phyloP scores from a whole-genome alignment of 1,140 invertebrate genomes.

The Elysia chlorotica region DNA sequence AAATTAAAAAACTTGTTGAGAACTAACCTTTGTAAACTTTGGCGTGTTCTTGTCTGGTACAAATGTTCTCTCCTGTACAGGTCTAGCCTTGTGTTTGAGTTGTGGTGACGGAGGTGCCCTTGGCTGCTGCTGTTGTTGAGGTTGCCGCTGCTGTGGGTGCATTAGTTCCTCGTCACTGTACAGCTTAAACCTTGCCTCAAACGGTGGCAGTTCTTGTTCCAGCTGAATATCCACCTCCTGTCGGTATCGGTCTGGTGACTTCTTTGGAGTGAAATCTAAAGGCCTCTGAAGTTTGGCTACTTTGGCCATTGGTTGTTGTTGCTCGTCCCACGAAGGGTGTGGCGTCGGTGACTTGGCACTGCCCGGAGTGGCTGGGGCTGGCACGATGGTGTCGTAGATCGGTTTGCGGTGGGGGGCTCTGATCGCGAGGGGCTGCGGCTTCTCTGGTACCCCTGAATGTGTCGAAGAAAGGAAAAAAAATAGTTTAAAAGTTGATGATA shows the following conservation, averaged over 20 bases:
- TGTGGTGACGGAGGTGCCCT: neutral
- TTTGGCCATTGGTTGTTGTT: constrained; percentile 43
- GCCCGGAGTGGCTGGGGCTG: too few relatives aligned
- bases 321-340: constrained; percentile 30
- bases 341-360: constrained; percentile 33
- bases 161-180: constrained; percentile 29
- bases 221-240: constrained; percentile 47
- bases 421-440: constrained; percentile 18
- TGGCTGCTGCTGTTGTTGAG: constrained; percentile 14
- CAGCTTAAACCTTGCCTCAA: constrained; percentile 44
- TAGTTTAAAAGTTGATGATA: neutral
- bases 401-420: constrained; percentile 37
- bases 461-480: constrained; percentile 21
- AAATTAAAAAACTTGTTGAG: too few relatives aligned
- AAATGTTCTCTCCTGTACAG: constrained; percentile 8
- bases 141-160: too few relatives aligned
- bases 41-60: constrained; percentile 31
- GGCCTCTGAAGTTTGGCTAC: constrained; percentile 45
- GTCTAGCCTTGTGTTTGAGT: neutral
- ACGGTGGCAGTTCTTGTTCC: constrained; percentile 40
- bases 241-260: constrained; percentile 30
- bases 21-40: too few relatives aligned
- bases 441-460: constrained; percentile 20
- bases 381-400: constrained; percentile 37
- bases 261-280: constrained; percentile 27